Conservation (phyloP, 2,888 invertebrate genomes). For the Spodoptera exigua region DNA sequence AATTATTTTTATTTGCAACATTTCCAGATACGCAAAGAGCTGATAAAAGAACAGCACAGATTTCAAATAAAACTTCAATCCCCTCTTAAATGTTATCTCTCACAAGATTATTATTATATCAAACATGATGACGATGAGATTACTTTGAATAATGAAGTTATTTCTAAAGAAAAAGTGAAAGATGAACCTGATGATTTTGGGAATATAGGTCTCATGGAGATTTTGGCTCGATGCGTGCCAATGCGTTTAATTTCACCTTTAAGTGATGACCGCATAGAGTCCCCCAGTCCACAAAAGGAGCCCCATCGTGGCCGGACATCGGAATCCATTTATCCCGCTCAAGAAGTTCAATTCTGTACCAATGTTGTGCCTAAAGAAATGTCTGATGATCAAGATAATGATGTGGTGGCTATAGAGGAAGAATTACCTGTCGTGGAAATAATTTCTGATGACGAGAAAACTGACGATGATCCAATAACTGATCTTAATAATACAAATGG, state of each 20-base stretch:
- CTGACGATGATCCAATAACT: constrained; percentile 23
- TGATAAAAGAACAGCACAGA: constrained; percentile 51
- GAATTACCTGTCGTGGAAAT: constrained; percentile 21
- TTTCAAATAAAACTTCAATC: constrained; percentile 29
- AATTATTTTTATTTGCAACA: not conserved
- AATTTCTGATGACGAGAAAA: constrained; percentile 30
- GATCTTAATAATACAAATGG: not conserved
- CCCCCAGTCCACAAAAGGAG: no score
- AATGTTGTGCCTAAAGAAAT: no score
- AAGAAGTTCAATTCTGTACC: no score
- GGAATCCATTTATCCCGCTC: no score
- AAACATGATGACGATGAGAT: constrained; percentile 33
- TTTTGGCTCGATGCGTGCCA: no score
- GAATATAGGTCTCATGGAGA: no score
- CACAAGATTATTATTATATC: constrained; percentile 25
- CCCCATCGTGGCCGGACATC: no score
- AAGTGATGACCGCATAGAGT: no score
- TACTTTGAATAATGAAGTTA: not conserved
- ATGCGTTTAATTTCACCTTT: no score
- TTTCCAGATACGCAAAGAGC: constrained; percentile 59
- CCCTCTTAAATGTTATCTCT: constrained; percentile 28
- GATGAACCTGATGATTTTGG: no score
- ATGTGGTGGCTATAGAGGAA: constrained; percentile 22
- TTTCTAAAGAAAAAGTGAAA: not conserved
- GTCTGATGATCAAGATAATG: constrained; percentile 11